Conservation (phyloP, 2,797 vertebrate species). For the Dromococcyx pavoninus region DNA sequence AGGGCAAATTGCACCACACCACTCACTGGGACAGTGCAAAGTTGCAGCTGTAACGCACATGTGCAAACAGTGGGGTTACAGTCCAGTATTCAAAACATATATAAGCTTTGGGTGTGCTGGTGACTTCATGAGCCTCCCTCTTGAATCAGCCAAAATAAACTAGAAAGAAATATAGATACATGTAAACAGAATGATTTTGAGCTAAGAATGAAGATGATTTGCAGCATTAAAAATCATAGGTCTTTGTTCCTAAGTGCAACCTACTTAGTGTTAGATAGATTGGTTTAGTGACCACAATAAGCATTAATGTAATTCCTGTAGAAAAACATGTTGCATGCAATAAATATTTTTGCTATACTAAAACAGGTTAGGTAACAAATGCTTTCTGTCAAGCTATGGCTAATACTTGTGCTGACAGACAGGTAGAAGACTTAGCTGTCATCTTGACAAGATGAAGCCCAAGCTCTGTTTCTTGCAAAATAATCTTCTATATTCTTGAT, state of each 20-base stretch:
- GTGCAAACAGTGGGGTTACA: background rate
- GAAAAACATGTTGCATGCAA: background rate
- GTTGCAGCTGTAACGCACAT: background rate
- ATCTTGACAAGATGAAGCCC: background rate
- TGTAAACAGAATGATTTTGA: background rate
- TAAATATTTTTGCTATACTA: background rate
- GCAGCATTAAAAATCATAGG: background rate
- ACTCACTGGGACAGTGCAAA: background rate
- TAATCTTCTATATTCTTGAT: background rate
- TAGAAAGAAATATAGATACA: slow-evolving; percentile 5
- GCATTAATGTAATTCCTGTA: background rate
- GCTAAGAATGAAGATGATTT: background rate
- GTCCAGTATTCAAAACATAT: background rate
- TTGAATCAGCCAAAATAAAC: slow-evolving; percentile 10
- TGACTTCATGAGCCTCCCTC: background rate
- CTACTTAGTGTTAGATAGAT: background rate
- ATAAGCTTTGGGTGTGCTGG: slow-evolving; percentile 9
- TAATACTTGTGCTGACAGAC: background rate
- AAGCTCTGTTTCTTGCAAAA: slow-evolving; percentile 15
- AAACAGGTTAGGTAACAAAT: background rate
- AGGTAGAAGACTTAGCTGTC: background rate
- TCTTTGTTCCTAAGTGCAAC: background rate
- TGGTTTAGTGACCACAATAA: background rate
- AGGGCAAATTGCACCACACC: slow-evolving; percentile 7
- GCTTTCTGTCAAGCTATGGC: background rate